Percentiles rank a stretch among this genome's conserved stretches.
Conservation (phyloP, 1,140 invertebrate species). For the Drosophila saltans region DNA sequence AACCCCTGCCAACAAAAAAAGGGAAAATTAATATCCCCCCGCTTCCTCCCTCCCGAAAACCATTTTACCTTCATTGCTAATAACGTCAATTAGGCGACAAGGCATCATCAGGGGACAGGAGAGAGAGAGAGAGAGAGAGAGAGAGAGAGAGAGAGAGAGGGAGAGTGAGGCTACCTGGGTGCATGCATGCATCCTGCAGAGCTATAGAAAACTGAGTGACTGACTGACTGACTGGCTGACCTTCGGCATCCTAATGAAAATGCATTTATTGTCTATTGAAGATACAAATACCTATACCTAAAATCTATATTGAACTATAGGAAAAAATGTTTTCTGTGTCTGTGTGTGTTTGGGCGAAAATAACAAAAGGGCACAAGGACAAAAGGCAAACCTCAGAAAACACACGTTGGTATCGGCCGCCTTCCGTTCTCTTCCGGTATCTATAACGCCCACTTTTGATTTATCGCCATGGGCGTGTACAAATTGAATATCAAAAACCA, state of each 20-base stretch:
- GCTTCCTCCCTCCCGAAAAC: background rate
- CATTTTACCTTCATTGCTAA: conserved; percentile 43
- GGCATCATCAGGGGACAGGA: conserved; percentile 11
- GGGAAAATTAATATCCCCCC: no score
- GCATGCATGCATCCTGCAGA: conserved; percentile 24
- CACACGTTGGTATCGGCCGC: background rate
- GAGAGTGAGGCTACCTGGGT: background rate
- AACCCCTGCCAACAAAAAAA: conserved; percentile 13
- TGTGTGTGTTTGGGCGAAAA: background rate
- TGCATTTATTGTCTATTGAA: background rate
- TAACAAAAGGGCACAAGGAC: conserved; percentile 2
- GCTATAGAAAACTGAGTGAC: background rate
- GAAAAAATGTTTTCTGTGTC: no score
- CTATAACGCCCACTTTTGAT: conserved; percentile 13
- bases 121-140: conserved; percentile 1
- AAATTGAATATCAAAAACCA: background rate
- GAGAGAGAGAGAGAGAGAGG: no score
- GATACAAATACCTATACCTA: background rate
- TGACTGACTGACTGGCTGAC: conserved; percentile 5
- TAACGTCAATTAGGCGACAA: conserved; percentile 71
- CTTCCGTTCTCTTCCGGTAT: conserved; percentile 7
- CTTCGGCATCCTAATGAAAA: conserved; percentile 11
- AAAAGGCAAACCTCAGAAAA: conserved; percentile 5
- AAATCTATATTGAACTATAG: background rate
- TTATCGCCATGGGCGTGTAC: conserved; percentile 5